A percentile compares a stretch with the other conserved stretches of the same genome.
Evolutionary conservation across 2,113 vertebrate genomes (phyloP).

Genomic region (Silurus asotus): DNA sequence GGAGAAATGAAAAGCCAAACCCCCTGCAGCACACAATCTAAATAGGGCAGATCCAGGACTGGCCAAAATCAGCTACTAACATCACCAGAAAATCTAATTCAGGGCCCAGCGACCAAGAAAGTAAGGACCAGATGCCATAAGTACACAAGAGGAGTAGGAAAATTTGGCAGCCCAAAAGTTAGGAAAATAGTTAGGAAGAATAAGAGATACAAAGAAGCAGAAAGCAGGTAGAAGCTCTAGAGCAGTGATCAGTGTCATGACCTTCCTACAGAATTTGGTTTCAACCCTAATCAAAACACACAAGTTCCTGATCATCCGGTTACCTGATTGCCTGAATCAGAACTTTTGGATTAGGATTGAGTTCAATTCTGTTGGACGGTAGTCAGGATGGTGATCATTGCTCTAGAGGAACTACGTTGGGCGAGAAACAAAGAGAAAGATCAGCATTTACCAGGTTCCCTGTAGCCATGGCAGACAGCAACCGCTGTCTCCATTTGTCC

Average conservation of each 20-base stretch:
- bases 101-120: conserved; percentile 15
- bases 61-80: conserved; percentile 6
- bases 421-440: conserved; percentile 34
- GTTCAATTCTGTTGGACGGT: conserved; percentile 6
- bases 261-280: not conserved
- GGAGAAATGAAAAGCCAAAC: not conserved
- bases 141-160: conserved; percentile 9
- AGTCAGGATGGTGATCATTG: not conserved
- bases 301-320: not conserved
- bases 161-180: not conserved
- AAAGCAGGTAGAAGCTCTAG: conserved; percentile 40
- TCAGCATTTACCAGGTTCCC: conserved; percentile 67
- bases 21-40: not conserved
- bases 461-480: conserved; percentile 74
- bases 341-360: conserved; percentile 11
- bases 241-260: conserved; percentile 16
- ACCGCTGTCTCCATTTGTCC: conserved; percentile 78
- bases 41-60: not conserved
- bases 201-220: not conserved
- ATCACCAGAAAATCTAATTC: conserved; percentile 10
- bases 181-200: not conserved
- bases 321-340: not conserved
- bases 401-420: conserved; percentile 37
- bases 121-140: not conserved
- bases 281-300: conserved; percentile 18